Percentiles rank a stretch among this genome's conserved stretches.
phyloP scores from a whole-genome alignment of 2,888 invertebrate genomes.

The Caenorhabditis sp. region DNA sequence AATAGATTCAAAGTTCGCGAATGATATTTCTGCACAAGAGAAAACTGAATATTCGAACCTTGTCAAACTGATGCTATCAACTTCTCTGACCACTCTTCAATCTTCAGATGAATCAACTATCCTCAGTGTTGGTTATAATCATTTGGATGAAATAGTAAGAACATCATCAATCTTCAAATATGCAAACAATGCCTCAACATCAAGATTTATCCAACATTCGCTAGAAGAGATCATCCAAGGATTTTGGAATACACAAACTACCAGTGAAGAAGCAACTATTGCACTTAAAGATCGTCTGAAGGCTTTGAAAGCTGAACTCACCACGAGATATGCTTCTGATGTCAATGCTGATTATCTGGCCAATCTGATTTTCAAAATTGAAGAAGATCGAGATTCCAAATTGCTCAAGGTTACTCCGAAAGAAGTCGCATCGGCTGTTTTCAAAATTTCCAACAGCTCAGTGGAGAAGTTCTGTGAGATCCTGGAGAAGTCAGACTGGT shows the following conservation, averaged over 20 bases:
- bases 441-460: conserved; percentile 14
- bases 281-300: neutral
- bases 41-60: conserved; percentile 18
- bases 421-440: conserved; percentile 15
- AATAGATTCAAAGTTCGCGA: conserved; percentile 9
- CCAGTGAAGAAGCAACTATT: neutral
- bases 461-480: conserved; percentile 23
- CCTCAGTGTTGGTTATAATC: conserved; percentile 13
- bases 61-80: conserved; percentile 15
- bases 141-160: neutral
- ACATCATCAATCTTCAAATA: neutral
- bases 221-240: conserved; percentile 40
- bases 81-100: conserved; percentile 18
- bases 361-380: neutral
- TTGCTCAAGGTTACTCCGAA: neutral
- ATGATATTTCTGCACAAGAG: conserved; percentile 13
- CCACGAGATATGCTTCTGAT: neutral
- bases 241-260: conserved; percentile 39
- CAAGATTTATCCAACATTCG: conserved; percentile 12
- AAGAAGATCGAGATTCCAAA: conserved; percentile 2
- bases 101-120: conserved; percentile 10
- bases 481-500: conserved; percentile 27
- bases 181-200: neutral
- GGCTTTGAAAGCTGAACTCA: neutral
- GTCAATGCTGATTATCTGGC: neutral